These are phyloP conservation scores for Phania funesta DNA, from an alignment of 2,888 invertebrate genomes.

Conservation along the genomic window DNA sequence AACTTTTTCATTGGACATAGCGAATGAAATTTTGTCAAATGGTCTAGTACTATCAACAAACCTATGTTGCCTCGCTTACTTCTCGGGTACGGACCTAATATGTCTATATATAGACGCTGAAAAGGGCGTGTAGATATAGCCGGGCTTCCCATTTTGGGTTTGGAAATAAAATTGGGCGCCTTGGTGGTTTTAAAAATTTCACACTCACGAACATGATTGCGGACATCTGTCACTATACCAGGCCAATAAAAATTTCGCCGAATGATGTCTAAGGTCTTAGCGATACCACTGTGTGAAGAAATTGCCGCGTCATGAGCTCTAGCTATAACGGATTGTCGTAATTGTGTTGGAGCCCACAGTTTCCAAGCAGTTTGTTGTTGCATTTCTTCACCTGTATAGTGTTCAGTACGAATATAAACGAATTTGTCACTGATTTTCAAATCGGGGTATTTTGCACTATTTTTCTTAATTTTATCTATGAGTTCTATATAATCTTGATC, in stretches of 20 bases:
- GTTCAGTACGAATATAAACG: not conserved
- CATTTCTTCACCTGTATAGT: not conserved
- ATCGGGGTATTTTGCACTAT: not conserved
- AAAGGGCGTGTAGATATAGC: constrained; percentile 41
- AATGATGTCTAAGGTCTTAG: constrained; percentile 12
- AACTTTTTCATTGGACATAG: constrained; percentile 31
- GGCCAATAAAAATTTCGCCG: constrained; percentile 33
- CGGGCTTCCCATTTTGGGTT: constrained; percentile 55
- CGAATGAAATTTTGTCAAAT: constrained; percentile 36
- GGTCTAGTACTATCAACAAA: constrained; percentile 23
- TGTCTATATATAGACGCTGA: constrained; percentile 52
- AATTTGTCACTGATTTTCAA: not conserved
- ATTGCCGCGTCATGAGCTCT: not conserved
- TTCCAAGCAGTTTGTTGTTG: constrained; percentile 49
- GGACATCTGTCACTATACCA: constrained; percentile 31
- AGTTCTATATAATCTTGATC: too few relatives aligned
- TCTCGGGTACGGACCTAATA: constrained; percentile 56
- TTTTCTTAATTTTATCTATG: too few relatives aligned
- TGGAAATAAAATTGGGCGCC: constrained; percentile 26
- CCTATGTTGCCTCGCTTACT: constrained; percentile 46
- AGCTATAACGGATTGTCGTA: not conserved
- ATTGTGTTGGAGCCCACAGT: constrained; percentile 51
- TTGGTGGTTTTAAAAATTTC: constrained; percentile 20
- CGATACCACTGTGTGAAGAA: constrained; percentile 15
- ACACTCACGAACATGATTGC: not conserved